Percentiles rank a stretch among this genome's conserved stretches.
These are phyloP conservation scores for Mesitornis unicolor DNA, from an alignment of 2,113 vertebrate species.

Conservation along the genomic window DNA sequence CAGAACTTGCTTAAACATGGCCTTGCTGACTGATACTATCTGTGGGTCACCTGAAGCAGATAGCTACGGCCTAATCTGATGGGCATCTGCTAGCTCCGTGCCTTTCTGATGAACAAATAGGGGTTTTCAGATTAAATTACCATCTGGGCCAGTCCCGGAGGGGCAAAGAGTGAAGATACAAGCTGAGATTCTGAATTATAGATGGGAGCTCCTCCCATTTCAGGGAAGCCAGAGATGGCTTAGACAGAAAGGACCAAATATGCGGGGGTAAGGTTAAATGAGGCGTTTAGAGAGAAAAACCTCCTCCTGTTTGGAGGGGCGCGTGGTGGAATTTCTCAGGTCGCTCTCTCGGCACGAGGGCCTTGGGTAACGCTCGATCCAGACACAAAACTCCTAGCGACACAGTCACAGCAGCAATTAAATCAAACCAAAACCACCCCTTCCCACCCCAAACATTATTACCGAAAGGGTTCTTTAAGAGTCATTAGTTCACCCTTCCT, in stretches of 20 bases:
- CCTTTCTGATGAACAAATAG: not conserved
- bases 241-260: not conserved
- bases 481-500: conserved; percentile 56
- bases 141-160: not conserved
- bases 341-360: not conserved
- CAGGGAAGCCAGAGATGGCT: not conserved
- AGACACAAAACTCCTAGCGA: not conserved
- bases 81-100: not conserved
- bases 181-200: not conserved
- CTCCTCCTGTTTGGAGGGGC: not conserved
- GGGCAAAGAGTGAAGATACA: not conserved
- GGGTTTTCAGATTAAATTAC: conserved; percentile 10
- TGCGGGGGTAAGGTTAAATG: not conserved
- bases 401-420: not conserved
- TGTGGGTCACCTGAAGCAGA: not conserved
- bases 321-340: not conserved
- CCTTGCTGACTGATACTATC: not conserved
- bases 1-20: not conserved
- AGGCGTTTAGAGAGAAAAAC: not conserved
- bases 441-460: not conserved
- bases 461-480: conserved; percentile 24
- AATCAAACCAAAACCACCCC: not conserved
- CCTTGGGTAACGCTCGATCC: not conserved
- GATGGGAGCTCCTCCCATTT: not conserved
- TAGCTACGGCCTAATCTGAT: not conserved